Evolutionary conservation across 2,888 invertebrate genomes (phyloP), one percentile per base, ranked within the genome.

Genomic region (Carterocephalus palaemon): DNA sequence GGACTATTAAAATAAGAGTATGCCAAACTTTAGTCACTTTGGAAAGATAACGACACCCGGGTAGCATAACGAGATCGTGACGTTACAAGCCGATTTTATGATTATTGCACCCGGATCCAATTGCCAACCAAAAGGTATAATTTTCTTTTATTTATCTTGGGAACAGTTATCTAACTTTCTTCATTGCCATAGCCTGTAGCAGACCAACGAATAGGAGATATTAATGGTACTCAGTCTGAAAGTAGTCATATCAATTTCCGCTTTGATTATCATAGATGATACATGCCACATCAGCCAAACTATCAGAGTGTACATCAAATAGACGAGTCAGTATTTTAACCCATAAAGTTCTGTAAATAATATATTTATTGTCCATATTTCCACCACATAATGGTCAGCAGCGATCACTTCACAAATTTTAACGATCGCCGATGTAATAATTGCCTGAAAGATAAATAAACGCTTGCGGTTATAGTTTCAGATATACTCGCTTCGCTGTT

Each of bases 61-160:
- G 28, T 16, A 28, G 28, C 42, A 26, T 34, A n/a, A n/a, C n/a
- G 10, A 28, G 28, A 34, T 16, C 20, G 34, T 42, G 42, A 22
- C 8, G 15, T 20, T 34, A 39, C 34, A 42, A 34, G 34, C 20
- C 28, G 20, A 42, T 42, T 28, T 42, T 42, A 42, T 42, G 42
- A 42, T 42, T 42, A 42, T 42, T 42, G 9, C 34, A 28, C 42
- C 20, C 19, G 26, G n/a, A 26, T 26, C 16, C 42, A 41, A 41
- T 33, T 33, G 41, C 33, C 41, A 41, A 33, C 17, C 42, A 28
- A 42, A 42, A 34, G 34, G 34, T 42, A 42, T 34, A 42, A 42
- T 42, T 34, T 34, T 42, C 42, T 42, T 42, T 42, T 42, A 42
- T 42, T 42, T 20, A 34, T 34, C 26, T 29, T 34, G 9, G 34